Conservation (phyloP, 2,888 invertebrate genomes). For the Eupithecia dodoneata region DNA sequence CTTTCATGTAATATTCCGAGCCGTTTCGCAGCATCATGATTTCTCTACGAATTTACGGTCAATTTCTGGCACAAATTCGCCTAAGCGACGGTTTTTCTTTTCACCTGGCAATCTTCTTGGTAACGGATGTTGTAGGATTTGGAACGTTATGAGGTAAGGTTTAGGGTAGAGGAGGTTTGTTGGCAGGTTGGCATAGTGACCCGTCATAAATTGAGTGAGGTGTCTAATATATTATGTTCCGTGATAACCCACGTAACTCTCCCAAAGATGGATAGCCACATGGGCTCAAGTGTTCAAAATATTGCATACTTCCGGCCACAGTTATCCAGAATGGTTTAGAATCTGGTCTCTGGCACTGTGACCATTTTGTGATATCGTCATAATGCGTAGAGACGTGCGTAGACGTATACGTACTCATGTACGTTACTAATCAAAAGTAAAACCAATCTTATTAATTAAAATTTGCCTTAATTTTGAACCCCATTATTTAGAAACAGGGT, state of each 20-base stretch:
- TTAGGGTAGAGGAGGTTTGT: conserved; percentile 25
- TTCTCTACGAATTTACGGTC: conserved; percentile 44
- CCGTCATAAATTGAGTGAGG: conserved; percentile 65
- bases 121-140: conserved; percentile 9
- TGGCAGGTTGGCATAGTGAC: conserved; percentile 48
- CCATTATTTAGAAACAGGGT: no score
- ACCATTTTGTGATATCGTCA: not conserved
- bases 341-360: not conserved
- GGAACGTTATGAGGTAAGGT: conserved; percentile 12
- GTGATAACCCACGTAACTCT: conserved; percentile 68
- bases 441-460: no score
- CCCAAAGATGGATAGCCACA: conserved; percentile 54
- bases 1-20: conserved; percentile 34
- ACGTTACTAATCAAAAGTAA: no score
- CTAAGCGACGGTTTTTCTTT: conserved; percentile 49
- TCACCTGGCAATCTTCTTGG: conserved; percentile 34
- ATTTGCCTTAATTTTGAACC: no score
- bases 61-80: conserved; percentile 50
- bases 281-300: conserved; percentile 51
- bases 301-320: conserved; percentile 13
- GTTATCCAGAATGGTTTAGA: not conserved
- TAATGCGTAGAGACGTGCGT: no score
- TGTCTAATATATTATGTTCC: conserved; percentile 68
- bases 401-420: no score
- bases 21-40: conserved; percentile 42